Evolutionary conservation across 53 echinoderm and acorn worm genomes (phyloP), one percentile per base, ranked within the genome.

Genomic region (Patiria pectinifera): DNA sequence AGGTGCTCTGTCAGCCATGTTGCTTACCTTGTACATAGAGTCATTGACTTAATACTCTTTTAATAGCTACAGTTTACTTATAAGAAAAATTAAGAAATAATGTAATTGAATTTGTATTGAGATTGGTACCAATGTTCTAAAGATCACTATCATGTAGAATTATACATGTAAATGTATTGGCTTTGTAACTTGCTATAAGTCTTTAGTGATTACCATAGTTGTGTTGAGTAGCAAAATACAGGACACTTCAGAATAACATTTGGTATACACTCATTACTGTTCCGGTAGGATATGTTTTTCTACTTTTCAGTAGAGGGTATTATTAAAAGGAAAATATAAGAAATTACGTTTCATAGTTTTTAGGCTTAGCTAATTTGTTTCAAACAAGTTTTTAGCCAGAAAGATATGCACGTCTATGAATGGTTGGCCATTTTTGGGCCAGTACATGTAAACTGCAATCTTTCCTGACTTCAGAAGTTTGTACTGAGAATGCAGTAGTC

Each of bases 1-100:
- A 80, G 90, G 90, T 90, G 90, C 90, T 90, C 90, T 90, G 90
- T 90, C 90, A 46, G 90, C 81, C 90, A 69, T 81, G 49, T 90
- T 81, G 90, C 69, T 69, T 80, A 90, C 90, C 90, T 81, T 90
- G 90, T 90, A 80, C 48, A 89, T 89, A 89, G 26, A 80, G 82
- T 59, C 46, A 43, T 44, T 26, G 62, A 10, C 13, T 18, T 21
- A 44, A 81, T 43, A 81, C 69, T 63, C 80, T 80, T 69, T 8
- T 46, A 62, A 63, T 80, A 10, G 24, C 77, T 53, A 62, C 78
- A 69, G 23, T 62, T n/a, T 44, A 84, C 8, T 13, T 3, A 16
- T 62, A 84, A 26, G 77, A 18, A 79, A 79, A 58, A 35, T 63
- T 25, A 70, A 69, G 35, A 35, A 35, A 35, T 35, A 35, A 7